Conservation (phyloP, 2,888 invertebrate genomes). For the Ochlodes sylvanus region DNA sequence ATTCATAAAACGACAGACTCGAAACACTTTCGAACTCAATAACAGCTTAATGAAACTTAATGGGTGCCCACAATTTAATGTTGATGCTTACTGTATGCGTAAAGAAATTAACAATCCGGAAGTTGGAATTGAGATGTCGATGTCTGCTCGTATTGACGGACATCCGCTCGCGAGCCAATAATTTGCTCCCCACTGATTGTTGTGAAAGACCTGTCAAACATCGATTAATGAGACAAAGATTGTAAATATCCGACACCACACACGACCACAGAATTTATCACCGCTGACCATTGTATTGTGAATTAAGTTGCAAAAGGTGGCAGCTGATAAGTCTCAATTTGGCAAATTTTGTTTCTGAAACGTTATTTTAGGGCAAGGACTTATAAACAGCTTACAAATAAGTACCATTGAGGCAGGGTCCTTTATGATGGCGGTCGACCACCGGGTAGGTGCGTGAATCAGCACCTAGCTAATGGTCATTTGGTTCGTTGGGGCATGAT, state of each 20-base stretch:
- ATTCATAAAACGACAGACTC: not conserved
- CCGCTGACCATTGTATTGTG: slow-evolving; percentile 49
- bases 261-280: slow-evolving; percentile 52
- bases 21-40: not conserved
- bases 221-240: slow-evolving; percentile 70
- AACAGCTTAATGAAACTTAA: not conserved
- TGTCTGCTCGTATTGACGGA: slow-evolving; percentile 50
- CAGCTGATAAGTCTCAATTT: slow-evolving; percentile 42
- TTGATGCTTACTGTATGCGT: not conserved
- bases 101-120: slow-evolving; percentile 19
- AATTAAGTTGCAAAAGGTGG: slow-evolving; percentile 37
- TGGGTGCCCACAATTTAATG: not conserved
- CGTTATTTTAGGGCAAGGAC: slow-evolving; percentile 23
- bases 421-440: slow-evolving; percentile 61
- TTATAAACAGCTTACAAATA: slow-evolving; percentile 48
- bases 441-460: slow-evolving; percentile 69
- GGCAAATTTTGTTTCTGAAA: slow-evolving; percentile 19
- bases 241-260: slow-evolving; percentile 60
- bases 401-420: slow-evolving; percentile 53
- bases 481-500: slow-evolving; percentile 68
- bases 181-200: slow-evolving; percentile 74
- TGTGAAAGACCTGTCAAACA: slow-evolving; percentile 77
- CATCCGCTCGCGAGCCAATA: slow-evolving; percentile 65
- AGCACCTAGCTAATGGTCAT: slow-evolving; percentile 78
- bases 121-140: slow-evolving; percentile 71